A percentile compares a stretch with the other conserved stretches of the same genome.
phyloP scores from a whole-genome alignment of 2,797 vertebrate species.

The Rhodeus uyekii region DNA sequence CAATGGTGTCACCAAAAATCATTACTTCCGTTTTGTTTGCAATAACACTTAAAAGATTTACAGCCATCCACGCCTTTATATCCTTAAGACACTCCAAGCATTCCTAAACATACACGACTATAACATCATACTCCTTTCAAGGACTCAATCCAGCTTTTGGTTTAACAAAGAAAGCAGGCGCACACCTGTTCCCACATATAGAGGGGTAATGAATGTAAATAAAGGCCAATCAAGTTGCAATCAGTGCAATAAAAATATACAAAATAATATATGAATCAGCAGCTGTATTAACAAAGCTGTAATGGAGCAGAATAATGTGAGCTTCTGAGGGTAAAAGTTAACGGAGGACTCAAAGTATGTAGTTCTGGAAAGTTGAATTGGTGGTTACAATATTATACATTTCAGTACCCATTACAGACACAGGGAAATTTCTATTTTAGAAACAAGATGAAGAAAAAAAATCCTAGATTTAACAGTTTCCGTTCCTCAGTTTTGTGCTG shows the following conservation, averaged over 20 bases:
- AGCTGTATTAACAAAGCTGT: conserved; percentile 26
- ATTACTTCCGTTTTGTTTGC: no score
- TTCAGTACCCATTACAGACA: no score
- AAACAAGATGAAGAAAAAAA: no score
- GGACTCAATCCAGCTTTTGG: not conserved
- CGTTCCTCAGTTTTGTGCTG: no score
- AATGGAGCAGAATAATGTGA: not conserved
- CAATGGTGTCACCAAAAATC: no score
- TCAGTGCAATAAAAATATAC: conserved; percentile 16
- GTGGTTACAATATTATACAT: not conserved
- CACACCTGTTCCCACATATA: conserved; percentile 3
- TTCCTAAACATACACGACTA: not conserved
- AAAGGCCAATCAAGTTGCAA: not conserved
- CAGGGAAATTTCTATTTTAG: no score
- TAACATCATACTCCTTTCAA: not conserved
- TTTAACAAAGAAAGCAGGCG: conserved; percentile 25
- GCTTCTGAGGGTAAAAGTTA: not conserved
- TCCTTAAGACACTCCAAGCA: no score
- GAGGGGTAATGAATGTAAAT: conserved; percentile 27
- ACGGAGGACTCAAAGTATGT: not conserved
- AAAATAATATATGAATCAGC: not conserved
- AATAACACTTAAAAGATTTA: no score
- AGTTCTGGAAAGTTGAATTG: not conserved
- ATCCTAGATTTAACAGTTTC: no score
- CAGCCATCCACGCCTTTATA: no score